Base-by-base conservation (phyloP, 2,113 vertebrate species). In the Lophura nycthemera region DNA sequence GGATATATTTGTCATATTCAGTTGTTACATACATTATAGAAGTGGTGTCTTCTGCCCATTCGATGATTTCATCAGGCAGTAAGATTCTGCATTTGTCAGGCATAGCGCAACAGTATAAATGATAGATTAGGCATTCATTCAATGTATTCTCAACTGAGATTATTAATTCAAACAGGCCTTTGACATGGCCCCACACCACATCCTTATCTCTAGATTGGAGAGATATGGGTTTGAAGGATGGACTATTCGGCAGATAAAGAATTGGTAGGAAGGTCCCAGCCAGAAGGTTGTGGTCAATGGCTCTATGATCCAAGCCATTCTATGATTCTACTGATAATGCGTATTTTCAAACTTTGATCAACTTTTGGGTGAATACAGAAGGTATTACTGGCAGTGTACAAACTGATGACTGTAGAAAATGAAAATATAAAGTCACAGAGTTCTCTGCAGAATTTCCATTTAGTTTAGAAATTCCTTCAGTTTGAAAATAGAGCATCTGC, bases 401-500 rank as follows among this genome's bases (percentile, higher is more conserved):
- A 70, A 84, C 71, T 6, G 3, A 50, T 25, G 45, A n/a, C 10
- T 72, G 19, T 71, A 25, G 75, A 73, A 61, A 79, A 0, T 0
- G 24, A 86, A 13, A 21, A 59, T 43, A 65, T 57, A 32, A 8
- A 70, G 13, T 13, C 10, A 63, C 7, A 48, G 36, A 77, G 22
- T 19, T 61, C 25, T 66, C 13, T 30, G 16, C 0, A 2, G 10
- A 10, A 61, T 85, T 72, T 54, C 6, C 19, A 15, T 54, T 73
- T 34, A 42, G 25, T 40, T 40, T 79, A 52, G 81, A 86, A 87
- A 67, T 24, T 42, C 14, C 17, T 77, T 73, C 30, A 61, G 24
- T 24, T 1, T 82, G 66, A 40, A 83, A 89, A 78, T 19, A 67
- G 0, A 10, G 2, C 27, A 60, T 13, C 0, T 0, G 18, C 66